Evolutionary conservation across 2,113 vertebrate species (phyloP).

Genomic region (Pangasianodon gigas): DNA sequence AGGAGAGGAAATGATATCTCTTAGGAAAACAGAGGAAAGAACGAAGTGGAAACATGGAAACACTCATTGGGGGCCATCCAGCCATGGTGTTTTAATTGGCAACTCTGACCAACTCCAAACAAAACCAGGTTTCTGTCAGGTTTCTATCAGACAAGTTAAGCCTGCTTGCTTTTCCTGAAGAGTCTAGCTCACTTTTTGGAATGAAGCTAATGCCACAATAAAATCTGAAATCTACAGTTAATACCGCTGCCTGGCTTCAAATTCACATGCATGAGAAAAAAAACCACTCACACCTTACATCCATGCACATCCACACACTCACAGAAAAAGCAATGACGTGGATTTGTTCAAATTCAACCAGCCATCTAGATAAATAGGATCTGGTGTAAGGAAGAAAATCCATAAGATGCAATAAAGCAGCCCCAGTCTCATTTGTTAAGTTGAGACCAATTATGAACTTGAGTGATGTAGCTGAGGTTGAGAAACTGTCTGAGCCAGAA

Average conservation of each 20-base stretch:
- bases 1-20: conserved; percentile 19
- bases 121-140: conserved; percentile 6
- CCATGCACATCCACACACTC: neutral
- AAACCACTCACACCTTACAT: neutral
- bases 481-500: neutral
- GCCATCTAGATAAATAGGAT: neutral
- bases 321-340: conserved; percentile 10
- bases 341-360: conserved; percentile 23
- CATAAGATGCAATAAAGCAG: neutral
- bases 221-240: neutral
- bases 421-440: neutral
- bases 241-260: neutral
- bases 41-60: conserved; percentile 21
- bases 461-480: neutral
- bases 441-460: neutral
- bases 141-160: conserved; percentile 15
- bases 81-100: conserved; percentile 15
- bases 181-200: neutral
- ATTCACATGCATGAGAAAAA: neutral
- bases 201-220: neutral
- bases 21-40: conserved; percentile 21
- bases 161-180: conserved; percentile 1
- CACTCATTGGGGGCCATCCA: conserved; percentile 20
- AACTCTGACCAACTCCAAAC: conserved; percentile 8
- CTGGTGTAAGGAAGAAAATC: neutral